phyloP scores from a whole-genome alignment of 2,888 invertebrate species.

The Gerris lacustris region DNA sequence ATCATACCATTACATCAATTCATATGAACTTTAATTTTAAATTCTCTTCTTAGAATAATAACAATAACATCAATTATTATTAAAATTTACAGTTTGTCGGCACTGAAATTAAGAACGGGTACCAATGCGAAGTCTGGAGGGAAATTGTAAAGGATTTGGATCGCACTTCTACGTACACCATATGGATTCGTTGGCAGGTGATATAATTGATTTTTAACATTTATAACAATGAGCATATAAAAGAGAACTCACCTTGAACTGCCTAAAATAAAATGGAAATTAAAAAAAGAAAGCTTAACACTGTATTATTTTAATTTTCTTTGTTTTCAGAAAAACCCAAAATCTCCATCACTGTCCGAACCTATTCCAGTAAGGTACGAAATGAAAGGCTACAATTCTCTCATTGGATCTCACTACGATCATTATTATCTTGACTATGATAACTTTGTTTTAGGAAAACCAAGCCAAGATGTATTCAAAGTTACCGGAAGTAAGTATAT shows the following conservation, averaged over 20 bases:
- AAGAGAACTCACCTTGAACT: neutral
- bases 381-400: slow-evolving; percentile 83
- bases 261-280: too few species aligned
- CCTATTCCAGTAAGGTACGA: slow-evolving; percentile 73
- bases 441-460: slow-evolving; percentile 47
- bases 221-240: neutral
- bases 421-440: slow-evolving; percentile 81
- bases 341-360: slow-evolving; percentile 30
- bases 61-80: neutral
- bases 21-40: too few species aligned
- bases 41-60: neutral
- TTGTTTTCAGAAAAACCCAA: slow-evolving; percentile 20
- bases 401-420: slow-evolving; percentile 92
- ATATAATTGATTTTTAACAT: neutral
- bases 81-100: slow-evolving; percentile 40
- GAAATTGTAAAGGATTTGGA: slow-evolving; percentile 43
- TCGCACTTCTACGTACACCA: slow-evolving; percentile 53
- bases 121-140: slow-evolving; percentile 65
- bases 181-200: slow-evolving; percentile 70
- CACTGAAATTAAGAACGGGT: slow-evolving; percentile 57
- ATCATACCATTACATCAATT: too few species aligned
- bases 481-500: slow-evolving; percentile 50
- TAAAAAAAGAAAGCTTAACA: too few species aligned
- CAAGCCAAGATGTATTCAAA: slow-evolving; percentile 55
- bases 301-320: neutral